Base-by-base conservation (phyloP, 2,888 invertebrate species). In the Endotricha flammealis region DNA sequence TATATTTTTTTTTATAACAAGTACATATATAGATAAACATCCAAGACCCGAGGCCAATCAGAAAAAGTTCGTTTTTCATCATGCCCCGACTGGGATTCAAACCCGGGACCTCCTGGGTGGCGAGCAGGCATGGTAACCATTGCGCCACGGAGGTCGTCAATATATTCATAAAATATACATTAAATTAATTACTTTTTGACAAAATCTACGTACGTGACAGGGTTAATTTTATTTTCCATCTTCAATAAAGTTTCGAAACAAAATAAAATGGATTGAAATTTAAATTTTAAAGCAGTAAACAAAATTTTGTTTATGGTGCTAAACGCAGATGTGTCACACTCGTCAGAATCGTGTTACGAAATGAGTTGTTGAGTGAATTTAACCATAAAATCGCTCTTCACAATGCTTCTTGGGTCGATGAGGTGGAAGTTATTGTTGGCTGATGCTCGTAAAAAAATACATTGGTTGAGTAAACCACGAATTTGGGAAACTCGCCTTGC, bases 381-480 rank as follows among this genome's bases (percentile, higher is more conserved):
- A 51, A 52, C 55, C 68, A 67, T 71, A 71, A 74, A 75, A 72
- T 64, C 60, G 61, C 60, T 58, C 49, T 44, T 46, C 48, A 55
- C 67, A 67, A 73, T 68, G 64, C 57, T 58, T 60, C 59, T 57
- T 66, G 59, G 66, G 66, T 60, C 66, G 67, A 75, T 71, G 70
- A 66, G 69, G 58, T 54, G 64, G 72, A 74, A 77, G 73, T 77
- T 76, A 76, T 75, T 67, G 69, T 61, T 46, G 57, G 53, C 66
- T 73, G 68, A 76, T n/a, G n/a, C n/a, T n/a, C n/a, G n/a, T n/a
- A n/a, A 77, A 76, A 77, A 74, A 67, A 64, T 64, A 72, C 64
- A 67, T 68, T 57, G 64, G 56, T 56, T 50, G 59, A 58, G 57
- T 57, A 70, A 69, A 66, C 67, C 67, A 53, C 59, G 57, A 63